Percentiles rank a stretch among this genome's conserved stretches.
These are phyloP conservation scores for Eciton burchellii DNA, from an alignment of 1,140 invertebrate genomes.

Conservation along the genomic window DNA sequence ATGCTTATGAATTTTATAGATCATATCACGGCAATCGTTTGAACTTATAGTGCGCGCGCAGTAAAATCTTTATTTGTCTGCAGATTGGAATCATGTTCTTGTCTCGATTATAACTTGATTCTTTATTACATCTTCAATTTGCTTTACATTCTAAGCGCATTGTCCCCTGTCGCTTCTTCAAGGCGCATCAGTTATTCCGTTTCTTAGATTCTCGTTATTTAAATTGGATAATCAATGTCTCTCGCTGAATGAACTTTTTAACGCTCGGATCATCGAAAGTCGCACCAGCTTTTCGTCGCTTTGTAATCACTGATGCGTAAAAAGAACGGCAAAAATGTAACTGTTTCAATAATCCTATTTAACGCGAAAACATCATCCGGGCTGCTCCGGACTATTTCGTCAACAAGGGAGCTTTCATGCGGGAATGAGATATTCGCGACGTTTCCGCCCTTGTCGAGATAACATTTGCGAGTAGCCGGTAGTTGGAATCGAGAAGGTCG, in stretches of 20 bases:
- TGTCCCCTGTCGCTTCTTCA: not conserved
- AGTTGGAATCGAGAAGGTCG: slow-evolving; percentile 5
- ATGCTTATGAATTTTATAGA: not conserved
- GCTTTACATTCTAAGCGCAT: not conserved
- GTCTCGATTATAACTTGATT: not conserved
- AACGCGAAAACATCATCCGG: slow-evolving; percentile 47
- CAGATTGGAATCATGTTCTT: not conserved
- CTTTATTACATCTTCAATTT: not conserved
- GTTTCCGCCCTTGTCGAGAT: slow-evolving; percentile 18
- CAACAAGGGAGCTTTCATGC: slow-evolving; percentile 32
- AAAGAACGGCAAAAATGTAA: not conserved
- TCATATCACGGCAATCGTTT: not conserved
- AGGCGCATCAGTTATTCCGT: not conserved
- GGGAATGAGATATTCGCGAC: slow-evolving; percentile 21
- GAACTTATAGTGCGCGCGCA: not conserved
- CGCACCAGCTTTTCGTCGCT: not conserved
- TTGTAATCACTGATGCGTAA: not conserved
- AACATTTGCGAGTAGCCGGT: slow-evolving; percentile 20
- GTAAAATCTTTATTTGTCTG: not conserved
- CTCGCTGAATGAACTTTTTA: slow-evolving; percentile 13
- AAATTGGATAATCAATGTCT: not conserved
- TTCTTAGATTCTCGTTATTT: not conserved
- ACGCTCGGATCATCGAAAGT: not conserved
- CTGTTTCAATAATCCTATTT: slow-evolving; percentile 40
- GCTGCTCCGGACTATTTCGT: slow-evolving; percentile 17